Evolutionary conservation across 2,113 vertebrate species (phyloP).

Genomic region (Tenrec ecaudatus): DNA sequence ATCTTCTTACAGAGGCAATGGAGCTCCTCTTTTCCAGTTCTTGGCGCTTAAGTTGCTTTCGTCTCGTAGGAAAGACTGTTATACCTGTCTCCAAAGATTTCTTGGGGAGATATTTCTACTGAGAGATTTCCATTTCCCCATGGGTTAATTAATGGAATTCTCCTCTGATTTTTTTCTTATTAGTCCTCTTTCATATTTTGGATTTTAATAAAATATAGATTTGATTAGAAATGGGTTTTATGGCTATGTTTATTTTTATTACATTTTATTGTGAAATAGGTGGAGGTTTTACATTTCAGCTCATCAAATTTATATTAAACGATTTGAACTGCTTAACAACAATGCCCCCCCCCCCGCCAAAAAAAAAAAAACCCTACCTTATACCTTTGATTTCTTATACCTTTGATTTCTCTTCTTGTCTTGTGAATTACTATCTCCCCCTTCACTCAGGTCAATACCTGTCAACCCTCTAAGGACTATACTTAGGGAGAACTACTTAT

Average conservation of each 20-base stretch:
- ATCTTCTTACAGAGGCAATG: neutral
- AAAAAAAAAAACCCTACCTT: too few relatives aligned
- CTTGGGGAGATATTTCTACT: neutral
- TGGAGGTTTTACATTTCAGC: too few relatives aligned
- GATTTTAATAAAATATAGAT: neutral
- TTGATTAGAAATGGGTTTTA: neutral
- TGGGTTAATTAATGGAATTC: constrained; percentile 55
- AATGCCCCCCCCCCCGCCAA: too few relatives aligned
- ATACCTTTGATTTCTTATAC: too few relatives aligned
- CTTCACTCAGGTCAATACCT: too few relatives aligned
- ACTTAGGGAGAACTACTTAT: neutral
- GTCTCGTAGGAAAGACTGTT: neutral
- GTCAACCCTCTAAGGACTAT: too few relatives aligned
- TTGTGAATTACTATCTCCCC: too few relatives aligned
- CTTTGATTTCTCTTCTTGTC: too few relatives aligned
- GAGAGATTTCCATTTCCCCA: constrained; percentile 24
- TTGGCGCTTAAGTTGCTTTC: neutral
- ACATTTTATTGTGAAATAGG: too few relatives aligned
- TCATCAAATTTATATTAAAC: too few relatives aligned
- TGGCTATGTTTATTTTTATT: neutral
- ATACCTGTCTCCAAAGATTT: neutral
- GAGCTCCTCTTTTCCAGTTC: neutral
- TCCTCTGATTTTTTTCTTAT: constrained; percentile 6
- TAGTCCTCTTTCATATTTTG: neutral
- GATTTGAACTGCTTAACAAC: too few relatives aligned